Percentiles rank a stretch among this genome's conserved stretches.
These are phyloP conservation scores for Orchestia grillus DNA, from an alignment of 1,140 invertebrate species.

Conservation along the genomic window DNA sequence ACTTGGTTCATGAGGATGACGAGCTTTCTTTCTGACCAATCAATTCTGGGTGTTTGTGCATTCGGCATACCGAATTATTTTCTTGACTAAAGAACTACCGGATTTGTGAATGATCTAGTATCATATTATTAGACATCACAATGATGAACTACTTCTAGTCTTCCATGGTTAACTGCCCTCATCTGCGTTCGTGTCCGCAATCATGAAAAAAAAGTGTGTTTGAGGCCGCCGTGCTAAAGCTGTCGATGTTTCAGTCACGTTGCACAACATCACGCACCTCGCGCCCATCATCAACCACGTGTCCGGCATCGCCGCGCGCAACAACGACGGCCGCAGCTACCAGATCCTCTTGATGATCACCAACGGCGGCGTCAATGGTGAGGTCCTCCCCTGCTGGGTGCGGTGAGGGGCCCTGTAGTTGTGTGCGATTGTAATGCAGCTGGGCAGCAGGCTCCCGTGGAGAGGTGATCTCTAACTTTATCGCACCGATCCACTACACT, in stretches of 20 bases:
- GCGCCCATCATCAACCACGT: slow-evolving; percentile 71
- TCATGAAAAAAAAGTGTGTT: background rate
- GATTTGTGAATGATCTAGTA: background rate
- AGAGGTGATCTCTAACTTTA: no score
- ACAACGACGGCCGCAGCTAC: slow-evolving; percentile 73
- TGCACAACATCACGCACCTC: slow-evolving; percentile 48
- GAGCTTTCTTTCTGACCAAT: background rate
- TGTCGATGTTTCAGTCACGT: slow-evolving; percentile 44
- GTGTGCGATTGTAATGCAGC: background rate
- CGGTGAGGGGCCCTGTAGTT: background rate
- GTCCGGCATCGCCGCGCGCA: slow-evolving; percentile 68
- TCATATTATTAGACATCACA: background rate
- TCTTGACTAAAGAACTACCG: background rate
- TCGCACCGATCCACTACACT: no score
- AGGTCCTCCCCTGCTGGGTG: background rate
- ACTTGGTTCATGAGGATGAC: background rate
- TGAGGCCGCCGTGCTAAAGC: background rate
- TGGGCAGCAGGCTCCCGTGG: no score
- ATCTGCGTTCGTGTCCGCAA: background rate
- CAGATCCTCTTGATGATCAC: slow-evolving; percentile 76
- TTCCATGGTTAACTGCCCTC: background rate
- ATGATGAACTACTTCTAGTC: background rate
- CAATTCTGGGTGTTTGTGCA: background rate
- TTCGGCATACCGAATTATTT: background rate
- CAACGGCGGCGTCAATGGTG: slow-evolving; percentile 76